Base-by-base conservation (phyloP, 2,113 vertebrate species). In the Sula dactylatra region DNA sequence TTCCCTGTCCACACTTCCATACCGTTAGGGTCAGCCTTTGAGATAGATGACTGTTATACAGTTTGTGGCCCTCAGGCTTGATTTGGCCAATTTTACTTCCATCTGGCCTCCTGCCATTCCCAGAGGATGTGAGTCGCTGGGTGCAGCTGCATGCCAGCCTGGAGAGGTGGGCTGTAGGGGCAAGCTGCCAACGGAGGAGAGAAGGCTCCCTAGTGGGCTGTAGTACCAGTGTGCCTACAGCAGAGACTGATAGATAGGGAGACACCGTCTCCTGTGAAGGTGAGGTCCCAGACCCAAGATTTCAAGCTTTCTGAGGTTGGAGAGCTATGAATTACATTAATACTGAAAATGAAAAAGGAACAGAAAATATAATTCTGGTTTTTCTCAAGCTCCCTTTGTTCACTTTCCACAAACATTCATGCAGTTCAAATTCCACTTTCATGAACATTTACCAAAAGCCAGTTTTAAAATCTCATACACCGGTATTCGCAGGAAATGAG, bases 401-500 rank as follows among this genome's bases (percentile, higher is more conserved):
- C 31, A 11, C 77, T 96, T 69, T 38, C 65, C 18, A 27, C 71
- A 86, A 93, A 54, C 14, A 36, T 36, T 40, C 6, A 1, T 31
- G 67, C 26, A 59, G 25, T 72, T 94, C 72, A 72, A 56, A 83
- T 94, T 62, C n/a, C 40, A 44, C 44, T 70, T 84, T 7, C 42
- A 32, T 52, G 56, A 45, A 40, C 71, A 45, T 91, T 95, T 86
- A 79, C 55, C 65, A 93, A 87, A 81, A 47, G 62, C 56, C 86
- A 70, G 16, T n/a, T 94, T 72, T 50, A 66, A 95, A 88, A 94
- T 61, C 74, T 88, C 59, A 85, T 89, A 82, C 80, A 59, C 61
- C 52, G 22, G 27, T 26, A 82, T 76, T 82, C 93, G 61, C 88
- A 93, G 84, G 84, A 96, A 95, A 93, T 90, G 29, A 88, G 38